Conservation (phyloP, 2,113 vertebrate species). For the Xiphias gladius region DNA sequence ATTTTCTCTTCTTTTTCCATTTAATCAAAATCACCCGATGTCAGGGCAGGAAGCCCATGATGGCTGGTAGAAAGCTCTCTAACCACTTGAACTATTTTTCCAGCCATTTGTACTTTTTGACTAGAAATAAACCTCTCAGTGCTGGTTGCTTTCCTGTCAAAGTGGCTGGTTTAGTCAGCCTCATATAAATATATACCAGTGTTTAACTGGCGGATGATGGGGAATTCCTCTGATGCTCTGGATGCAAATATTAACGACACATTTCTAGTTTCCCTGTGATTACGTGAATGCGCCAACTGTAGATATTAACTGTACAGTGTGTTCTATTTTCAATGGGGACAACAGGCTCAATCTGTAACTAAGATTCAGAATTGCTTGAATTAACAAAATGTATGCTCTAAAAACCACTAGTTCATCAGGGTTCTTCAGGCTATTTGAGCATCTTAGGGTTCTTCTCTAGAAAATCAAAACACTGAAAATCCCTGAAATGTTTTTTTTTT, state of each 20-base stretch:
- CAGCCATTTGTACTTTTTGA: slow-evolving; percentile 43
- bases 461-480: slow-evolving; percentile 24
- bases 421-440: slow-evolving; percentile 53
- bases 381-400: slow-evolving; percentile 58
- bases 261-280: slow-evolving; percentile 51
- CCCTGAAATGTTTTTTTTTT: slow-evolving; percentile 11
- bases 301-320: slow-evolving; percentile 77
- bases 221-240: slow-evolving; percentile 41
- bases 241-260: slow-evolving; percentile 48
- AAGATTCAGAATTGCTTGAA: slow-evolving; percentile 56
- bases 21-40: background rate
- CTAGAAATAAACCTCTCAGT: slow-evolving; percentile 22
- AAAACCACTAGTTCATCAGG: slow-evolving; percentile 53
- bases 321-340: slow-evolving; percentile 65
- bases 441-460: background rate
- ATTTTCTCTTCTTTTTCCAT: slow-evolving; percentile 17
- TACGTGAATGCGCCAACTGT: slow-evolving; percentile 60
- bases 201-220: slow-evolving; percentile 45
- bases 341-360: slow-evolving; percentile 45
- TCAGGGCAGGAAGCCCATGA: slow-evolving; percentile 24
- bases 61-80: slow-evolving; percentile 38
- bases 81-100: slow-evolving; percentile 31
- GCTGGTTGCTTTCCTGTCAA: slow-evolving; percentile 31
- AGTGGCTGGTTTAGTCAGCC: slow-evolving; percentile 20
- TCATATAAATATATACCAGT: slow-evolving; percentile 36